phyloP scores from a whole-genome alignment of 1,140 invertebrate species.

The Zophobas atratus region DNA sequence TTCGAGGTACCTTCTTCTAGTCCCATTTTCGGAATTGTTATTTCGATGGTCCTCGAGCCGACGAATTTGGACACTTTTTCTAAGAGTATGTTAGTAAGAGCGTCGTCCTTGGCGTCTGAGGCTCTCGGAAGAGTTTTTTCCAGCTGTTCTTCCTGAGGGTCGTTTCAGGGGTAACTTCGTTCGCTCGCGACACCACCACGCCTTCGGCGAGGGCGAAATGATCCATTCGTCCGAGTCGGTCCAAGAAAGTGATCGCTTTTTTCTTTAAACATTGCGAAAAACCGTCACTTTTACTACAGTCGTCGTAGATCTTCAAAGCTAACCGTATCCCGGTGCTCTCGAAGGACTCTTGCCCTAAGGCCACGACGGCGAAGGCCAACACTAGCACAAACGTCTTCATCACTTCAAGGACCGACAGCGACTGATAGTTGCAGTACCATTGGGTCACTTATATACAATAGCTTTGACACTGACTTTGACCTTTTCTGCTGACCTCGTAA shows the following conservation, averaged over 20 bases:
- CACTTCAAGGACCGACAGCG: slow-evolving; percentile 54
- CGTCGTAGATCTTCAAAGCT: slow-evolving; percentile 75
- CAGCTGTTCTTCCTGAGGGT: slow-evolving; percentile 75
- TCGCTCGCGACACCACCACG: slow-evolving; percentile 76
- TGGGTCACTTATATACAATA: slow-evolving; percentile 60
- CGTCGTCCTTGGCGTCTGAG: slow-evolving; percentile 75
- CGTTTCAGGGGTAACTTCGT: slow-evolving; percentile 63
- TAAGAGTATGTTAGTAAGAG: slow-evolving; percentile 78
- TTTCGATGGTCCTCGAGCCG: slow-evolving; percentile 81
- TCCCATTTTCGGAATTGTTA: slow-evolving; percentile 80
- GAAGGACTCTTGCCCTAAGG: slow-evolving; percentile 58
- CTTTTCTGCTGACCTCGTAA: slow-evolving; percentile 59
- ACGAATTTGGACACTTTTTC: slow-evolving; percentile 80
- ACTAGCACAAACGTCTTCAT: slow-evolving; percentile 63
- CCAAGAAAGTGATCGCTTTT: slow-evolving; percentile 83
- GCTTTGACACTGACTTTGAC: slow-evolving; percentile 59
- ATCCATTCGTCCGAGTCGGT: slow-evolving; percentile 79
- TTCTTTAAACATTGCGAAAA: slow-evolving; percentile 84
- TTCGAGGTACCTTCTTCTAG: slow-evolving; percentile 79
- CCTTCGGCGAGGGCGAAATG: slow-evolving; percentile 77
- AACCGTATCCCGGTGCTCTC: slow-evolving; percentile 71
- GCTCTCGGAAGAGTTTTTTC: slow-evolving; percentile 77
- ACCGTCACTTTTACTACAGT: slow-evolving; percentile 74
- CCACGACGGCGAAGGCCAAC: slow-evolving; percentile 56
- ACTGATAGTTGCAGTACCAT: slow-evolving; percentile 44